Evolutionary conservation across 2,797 vertebrate species (phyloP).

Genomic region (Orestias chungarensis): DNA sequence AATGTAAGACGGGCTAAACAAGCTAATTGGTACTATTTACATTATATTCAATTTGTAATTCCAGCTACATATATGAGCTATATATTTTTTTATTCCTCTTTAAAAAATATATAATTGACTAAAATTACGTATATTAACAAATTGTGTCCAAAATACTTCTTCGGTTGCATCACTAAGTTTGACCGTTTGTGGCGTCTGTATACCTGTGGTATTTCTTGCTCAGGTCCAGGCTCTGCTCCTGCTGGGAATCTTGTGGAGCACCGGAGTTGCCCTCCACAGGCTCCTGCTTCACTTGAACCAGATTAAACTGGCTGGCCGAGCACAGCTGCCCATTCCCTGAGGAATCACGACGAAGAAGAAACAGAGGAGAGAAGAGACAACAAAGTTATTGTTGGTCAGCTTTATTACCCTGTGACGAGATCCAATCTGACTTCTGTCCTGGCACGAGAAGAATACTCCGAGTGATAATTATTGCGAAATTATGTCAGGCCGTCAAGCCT

Average conservation of each 20-base stretch:
- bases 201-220: conserved; percentile 94
- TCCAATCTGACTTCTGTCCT: conserved; percentile 89
- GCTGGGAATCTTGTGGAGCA: conserved; percentile 83
- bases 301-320: conserved; percentile 83
- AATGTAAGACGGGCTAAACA: not conserved
- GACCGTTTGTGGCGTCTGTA: not conserved
- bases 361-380: conserved; percentile 72
- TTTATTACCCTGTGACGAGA: conserved; percentile 88
- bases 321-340: conserved; percentile 89
- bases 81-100: not conserved
- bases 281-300: conserved; percentile 90
- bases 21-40: not conserved
- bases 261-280: conserved; percentile 76
- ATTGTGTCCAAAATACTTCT: not conserved
- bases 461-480: conserved; percentile 99
- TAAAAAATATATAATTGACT: not conserved
- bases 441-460: conserved; percentile 87
- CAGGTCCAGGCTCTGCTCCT: conserved; percentile 95
- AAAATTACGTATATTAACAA: not conserved
- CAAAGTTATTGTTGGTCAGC: conserved; percentile 90
- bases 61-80: not conserved
- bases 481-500: conserved; percentile 95
- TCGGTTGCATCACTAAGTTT: not conserved
- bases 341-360: conserved; percentile 58
- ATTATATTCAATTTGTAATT: not conserved